These are phyloP conservation scores for Eurosta solidaginis DNA, from an alignment of 1,140 invertebrate species.

Conservation along the genomic window DNA sequence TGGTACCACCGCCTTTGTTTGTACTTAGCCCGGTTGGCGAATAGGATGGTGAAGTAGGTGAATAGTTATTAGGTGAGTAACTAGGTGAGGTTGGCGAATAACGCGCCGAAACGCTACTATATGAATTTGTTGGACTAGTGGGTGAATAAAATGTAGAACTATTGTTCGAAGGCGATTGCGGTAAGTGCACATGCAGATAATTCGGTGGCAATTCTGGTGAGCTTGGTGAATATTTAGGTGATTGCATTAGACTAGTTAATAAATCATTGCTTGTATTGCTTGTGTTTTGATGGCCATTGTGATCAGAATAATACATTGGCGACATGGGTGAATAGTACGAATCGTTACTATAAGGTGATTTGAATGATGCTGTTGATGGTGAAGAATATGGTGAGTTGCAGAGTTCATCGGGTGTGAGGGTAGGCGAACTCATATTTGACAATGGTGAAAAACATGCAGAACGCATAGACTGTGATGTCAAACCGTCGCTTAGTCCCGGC, in stretches of 20 bases:
- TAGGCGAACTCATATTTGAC: slow-evolving; percentile 81
- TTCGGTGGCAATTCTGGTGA: slow-evolving; percentile 62
- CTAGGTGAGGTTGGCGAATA: slow-evolving; percentile 75
- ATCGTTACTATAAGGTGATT: slow-evolving; percentile 55
- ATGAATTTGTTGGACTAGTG: slow-evolving; percentile 64
- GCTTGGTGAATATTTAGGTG: slow-evolving; percentile 71
- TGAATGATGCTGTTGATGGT: slow-evolving; percentile 73
- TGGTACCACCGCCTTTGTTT: not conserved
- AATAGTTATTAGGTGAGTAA: slow-evolving; percentile 75
- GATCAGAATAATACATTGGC: slow-evolving; percentile 66
- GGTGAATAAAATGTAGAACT: slow-evolving; percentile 63
- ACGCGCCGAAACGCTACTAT: slow-evolving; percentile 66
- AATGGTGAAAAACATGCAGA: slow-evolving; percentile 85
- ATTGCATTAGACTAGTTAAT: slow-evolving; percentile 74
- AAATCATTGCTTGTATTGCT: slow-evolving; percentile 65
- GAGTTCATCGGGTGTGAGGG: slow-evolving; percentile 73
- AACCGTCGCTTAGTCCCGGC: not conserved
- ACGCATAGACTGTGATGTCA: slow-evolving; percentile 8
- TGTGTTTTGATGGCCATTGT: not conserved
- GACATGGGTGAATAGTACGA: slow-evolving; percentile 76
- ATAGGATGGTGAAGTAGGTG: slow-evolving; percentile 69
- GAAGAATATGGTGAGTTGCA: slow-evolving; percentile 73
- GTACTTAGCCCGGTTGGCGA: slow-evolving; percentile 60
- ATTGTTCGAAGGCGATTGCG: not conserved
- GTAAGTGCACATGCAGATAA: slow-evolving; percentile 3